A percentile compares a stretch with the other conserved stretches of the same genome.
phyloP scores from a whole-genome alignment of 2,888 invertebrate genomes.

The Ormia ochracea region DNA sequence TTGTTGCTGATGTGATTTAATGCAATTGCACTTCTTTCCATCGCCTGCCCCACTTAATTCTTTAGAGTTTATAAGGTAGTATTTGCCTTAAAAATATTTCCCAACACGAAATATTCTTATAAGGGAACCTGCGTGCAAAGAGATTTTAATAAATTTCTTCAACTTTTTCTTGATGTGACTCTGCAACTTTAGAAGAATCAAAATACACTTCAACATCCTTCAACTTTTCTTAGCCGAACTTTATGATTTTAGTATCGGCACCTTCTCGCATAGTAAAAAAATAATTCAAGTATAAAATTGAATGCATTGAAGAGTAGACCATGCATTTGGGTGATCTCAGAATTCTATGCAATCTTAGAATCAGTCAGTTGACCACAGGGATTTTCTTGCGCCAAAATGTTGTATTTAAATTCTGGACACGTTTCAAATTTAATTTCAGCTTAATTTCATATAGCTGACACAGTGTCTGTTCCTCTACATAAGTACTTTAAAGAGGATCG shows the following conservation, averaged over 20 bases:
- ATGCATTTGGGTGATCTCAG: neutral
- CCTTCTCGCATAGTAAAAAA: neutral
- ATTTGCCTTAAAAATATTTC: too few species aligned
- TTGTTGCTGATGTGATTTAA: too few species aligned
- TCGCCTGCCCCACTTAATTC: too few species aligned
- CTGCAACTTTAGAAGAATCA: neutral
- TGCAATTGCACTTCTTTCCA: too few species aligned
- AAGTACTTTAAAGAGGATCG: neutral
- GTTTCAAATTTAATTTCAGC: neutral
- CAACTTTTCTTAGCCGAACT: neutral
- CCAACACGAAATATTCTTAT: neutral
- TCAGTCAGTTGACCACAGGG: neutral
- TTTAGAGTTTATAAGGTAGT: too few species aligned
- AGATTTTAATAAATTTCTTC: constrained; percentile 15
- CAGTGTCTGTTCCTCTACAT: neutral
- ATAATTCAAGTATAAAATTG: neutral
- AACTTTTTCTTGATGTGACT: neutral
- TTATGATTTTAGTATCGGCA: neutral
- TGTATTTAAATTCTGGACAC: neutral
- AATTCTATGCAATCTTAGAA: neutral
- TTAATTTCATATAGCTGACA: neutral
- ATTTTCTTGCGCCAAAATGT: neutral
- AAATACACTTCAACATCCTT: neutral
- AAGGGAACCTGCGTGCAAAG: constrained; percentile 30
- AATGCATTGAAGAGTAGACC: neutral